A percentile compares a stretch with the other conserved stretches of the same genome.
These are phyloP conservation scores for Nephrotoma flavescens DNA, from an alignment of 2,888 invertebrate genomes.

Conservation along the genomic window DNA sequence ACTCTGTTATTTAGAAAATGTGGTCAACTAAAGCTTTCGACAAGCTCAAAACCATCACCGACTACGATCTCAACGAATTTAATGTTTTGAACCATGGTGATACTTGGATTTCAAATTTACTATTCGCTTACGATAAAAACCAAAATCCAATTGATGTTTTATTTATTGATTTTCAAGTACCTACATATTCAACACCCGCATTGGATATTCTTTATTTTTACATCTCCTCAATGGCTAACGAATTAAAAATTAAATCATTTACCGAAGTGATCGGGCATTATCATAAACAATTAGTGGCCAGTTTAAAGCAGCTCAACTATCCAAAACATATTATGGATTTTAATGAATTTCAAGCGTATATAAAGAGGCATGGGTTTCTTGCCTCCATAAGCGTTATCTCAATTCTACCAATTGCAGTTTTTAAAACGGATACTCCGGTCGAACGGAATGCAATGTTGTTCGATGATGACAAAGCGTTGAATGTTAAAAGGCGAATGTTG, in stretches of 20 bases:
- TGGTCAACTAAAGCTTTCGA: not conserved
- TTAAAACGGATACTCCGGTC: not conserved
- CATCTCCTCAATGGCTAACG: not conserved
- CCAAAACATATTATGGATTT: not conserved
- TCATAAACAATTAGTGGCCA: not conserved
- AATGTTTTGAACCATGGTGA: not conserved
- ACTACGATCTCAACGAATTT: not conserved
- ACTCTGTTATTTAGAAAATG: not conserved
- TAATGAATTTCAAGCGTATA: not conserved
- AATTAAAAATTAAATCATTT: not conserved
- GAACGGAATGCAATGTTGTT: not conserved
- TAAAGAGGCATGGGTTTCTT: not conserved
- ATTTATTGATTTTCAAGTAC: not conserved
- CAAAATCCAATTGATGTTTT: not conserved
- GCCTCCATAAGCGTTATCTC: not conserved
- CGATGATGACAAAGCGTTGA: not conserved
- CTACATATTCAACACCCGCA: not conserved
- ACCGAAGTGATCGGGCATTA: not conserved
- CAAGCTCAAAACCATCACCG: not conserved
- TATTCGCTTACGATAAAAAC: not conserved
- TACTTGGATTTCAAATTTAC: not conserved
- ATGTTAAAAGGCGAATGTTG: not conserved
- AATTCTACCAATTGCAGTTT: too few relatives aligned
- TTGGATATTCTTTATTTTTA: not conserved
- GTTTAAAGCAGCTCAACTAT: not conserved